Evolutionary conservation across 2,797 vertebrate genomes (phyloP).

Genomic region (Antennarius maculatus): DNA sequence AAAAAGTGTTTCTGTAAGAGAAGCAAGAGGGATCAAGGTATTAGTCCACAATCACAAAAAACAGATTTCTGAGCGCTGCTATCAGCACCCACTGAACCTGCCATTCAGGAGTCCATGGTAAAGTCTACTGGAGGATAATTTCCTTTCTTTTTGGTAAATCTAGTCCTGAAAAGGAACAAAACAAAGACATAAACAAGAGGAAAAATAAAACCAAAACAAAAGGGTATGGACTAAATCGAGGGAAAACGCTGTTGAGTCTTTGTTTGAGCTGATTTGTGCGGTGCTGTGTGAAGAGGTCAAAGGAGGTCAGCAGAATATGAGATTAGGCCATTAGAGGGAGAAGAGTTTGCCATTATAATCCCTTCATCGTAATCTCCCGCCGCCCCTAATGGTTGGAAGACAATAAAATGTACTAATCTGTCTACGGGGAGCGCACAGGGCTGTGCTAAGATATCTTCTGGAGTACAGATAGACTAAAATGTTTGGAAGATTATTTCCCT

Average conservation of each 20-base stretch:
- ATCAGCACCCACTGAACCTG: not conserved
- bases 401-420: slow-evolving; percentile 77
- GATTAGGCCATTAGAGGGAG: slow-evolving; percentile 76
- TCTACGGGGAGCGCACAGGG: slow-evolving; percentile 49
- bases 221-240: slow-evolving; percentile 37
- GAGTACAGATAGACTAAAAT: slow-evolving; percentile 53
- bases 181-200: slow-evolving; percentile 44
- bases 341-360: slow-evolving; percentile 71
- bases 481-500: slow-evolving; percentile 74
- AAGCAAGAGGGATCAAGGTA: not conserved
- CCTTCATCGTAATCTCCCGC: slow-evolving; percentile 71
- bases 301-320: slow-evolving; percentile 66
- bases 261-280: slow-evolving; percentile 66
- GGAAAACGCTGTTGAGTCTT: slow-evolving; percentile 44
- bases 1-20: not conserved
- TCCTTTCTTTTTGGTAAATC: slow-evolving; percentile 49
- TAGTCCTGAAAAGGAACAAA: slow-evolving; percentile 46
- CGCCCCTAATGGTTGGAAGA: slow-evolving; percentile 72
- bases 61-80: too few relatives aligned
- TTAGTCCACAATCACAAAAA: not conserved
- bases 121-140: slow-evolving; percentile 17
- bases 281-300: slow-evolving; percentile 71
- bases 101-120: slow-evolving; percentile 24
- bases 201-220: slow-evolving; percentile 57
- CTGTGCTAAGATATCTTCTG: slow-evolving; percentile 54